phyloP scores from a whole-genome alignment of 2,113 vertebrate species.

The Menura novaehollandiae region DNA sequence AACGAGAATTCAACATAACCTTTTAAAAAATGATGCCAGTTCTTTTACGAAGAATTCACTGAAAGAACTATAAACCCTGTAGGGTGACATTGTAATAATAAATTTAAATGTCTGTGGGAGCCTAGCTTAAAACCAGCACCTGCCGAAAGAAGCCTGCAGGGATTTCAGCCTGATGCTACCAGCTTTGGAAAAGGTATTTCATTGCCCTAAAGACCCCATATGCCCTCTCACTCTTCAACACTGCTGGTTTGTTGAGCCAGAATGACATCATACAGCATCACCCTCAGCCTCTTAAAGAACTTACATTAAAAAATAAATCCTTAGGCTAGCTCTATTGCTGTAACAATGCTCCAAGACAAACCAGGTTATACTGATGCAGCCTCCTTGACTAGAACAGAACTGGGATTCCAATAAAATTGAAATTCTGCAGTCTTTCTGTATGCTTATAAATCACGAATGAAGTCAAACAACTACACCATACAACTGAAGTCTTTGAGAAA shows the following conservation, averaged over 20 bases:
- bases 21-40: neutral
- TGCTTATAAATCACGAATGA: neutral
- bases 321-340: neutral
- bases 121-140: conserved; percentile 20
- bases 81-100: conserved; percentile 12
- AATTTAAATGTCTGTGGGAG: conserved; percentile 1
- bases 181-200: neutral
- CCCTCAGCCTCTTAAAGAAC: neutral
- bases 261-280: neutral
- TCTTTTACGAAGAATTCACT: conserved; percentile 13
- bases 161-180: conserved; percentile 16
- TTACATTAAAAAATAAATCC: neutral
- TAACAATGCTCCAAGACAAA: neutral
- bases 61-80: neutral
- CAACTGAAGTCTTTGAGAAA: neutral
- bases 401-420: neutral
- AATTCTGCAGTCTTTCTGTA: neutral
- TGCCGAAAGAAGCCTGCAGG: conserved; percentile 16
- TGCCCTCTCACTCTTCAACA: neutral
- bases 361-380: neutral
- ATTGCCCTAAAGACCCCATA: neutral
- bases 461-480: neutral
- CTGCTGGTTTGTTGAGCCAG: neutral
- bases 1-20: conserved; percentile 4
- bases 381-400: neutral